A percentile compares a stretch with the other conserved stretches of the same genome.
Evolutionary conservation across 2,113 vertebrate genomes (phyloP).

Genomic region (Taxidea taxus): DNA sequence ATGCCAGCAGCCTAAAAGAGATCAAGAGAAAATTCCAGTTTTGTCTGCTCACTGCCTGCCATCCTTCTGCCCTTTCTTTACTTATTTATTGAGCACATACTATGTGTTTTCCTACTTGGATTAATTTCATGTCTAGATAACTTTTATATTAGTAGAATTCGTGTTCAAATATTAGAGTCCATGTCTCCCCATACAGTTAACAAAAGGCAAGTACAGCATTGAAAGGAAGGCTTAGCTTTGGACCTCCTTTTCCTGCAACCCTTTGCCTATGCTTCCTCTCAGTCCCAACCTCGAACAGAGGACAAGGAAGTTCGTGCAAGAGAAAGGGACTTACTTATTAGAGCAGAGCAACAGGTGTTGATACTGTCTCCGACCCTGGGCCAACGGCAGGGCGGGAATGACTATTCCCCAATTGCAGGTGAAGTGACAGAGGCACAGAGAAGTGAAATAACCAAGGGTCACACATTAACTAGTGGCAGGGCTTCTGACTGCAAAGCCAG

Average conservation of each 20-base stretch:
- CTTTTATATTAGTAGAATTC: background rate
- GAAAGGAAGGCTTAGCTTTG: background rate
- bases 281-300: background rate
- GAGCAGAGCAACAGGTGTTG: background rate
- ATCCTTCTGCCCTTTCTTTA: background rate
- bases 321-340: background rate
- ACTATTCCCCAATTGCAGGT: background rate
- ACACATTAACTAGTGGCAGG: fast-evolving
- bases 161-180: background rate
- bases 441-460: background rate
- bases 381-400: background rate
- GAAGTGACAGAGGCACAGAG: background rate
- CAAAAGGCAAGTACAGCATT: background rate
- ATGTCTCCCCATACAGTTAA: background rate
- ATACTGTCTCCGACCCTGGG: background rate
- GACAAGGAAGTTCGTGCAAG: background rate
- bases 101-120: background rate
- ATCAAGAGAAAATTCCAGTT: background rate
- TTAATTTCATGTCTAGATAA: background rate
- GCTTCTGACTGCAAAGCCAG: background rate
- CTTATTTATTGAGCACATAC: background rate
- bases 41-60: background rate
- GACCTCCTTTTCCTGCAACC: background rate
- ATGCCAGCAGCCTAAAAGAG: background rate
- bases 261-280: background rate